phyloP scores from a whole-genome alignment of 2,797 vertebrate genomes.

The Balearica regulorum region DNA sequence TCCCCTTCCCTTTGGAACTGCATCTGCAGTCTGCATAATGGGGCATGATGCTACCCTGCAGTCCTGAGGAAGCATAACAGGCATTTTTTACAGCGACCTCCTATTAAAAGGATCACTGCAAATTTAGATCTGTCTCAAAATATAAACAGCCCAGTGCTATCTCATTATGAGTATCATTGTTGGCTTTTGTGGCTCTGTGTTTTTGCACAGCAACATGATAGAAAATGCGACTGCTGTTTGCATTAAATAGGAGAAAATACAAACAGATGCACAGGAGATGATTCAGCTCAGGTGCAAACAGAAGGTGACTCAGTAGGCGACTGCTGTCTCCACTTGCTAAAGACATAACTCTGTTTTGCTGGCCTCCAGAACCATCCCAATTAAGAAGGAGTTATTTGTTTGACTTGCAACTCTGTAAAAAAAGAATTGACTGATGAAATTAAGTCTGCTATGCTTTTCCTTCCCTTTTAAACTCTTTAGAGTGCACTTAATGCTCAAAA shows the following conservation, averaged over 20 bases:
- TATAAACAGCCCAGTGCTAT: background rate
- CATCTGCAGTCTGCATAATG: background rate
- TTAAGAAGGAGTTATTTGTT: background rate
- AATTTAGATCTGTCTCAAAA: background rate
- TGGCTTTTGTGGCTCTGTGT: background rate
- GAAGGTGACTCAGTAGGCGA: conserved; percentile 28
- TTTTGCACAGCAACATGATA: background rate
- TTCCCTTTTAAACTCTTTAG: background rate
- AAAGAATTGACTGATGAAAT: background rate
- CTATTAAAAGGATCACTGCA: background rate
- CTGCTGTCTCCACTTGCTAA: background rate
- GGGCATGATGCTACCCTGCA: background rate
- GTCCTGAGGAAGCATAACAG: background rate
- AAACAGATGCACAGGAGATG: background rate
- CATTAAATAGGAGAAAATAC: background rate
- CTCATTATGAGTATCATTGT: background rate
- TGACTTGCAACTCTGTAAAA: background rate
- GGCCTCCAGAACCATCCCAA: background rate
- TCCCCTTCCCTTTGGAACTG: background rate
- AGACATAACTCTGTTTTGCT: background rate
- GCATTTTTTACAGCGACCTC: background rate
- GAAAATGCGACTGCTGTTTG: background rate
- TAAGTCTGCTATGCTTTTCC: background rate
- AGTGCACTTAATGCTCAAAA: background rate
- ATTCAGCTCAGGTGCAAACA: conserved; percentile 36